Base-by-base conservation (phyloP, 1,140 invertebrate genomes). In the Ips nitidus region DNA sequence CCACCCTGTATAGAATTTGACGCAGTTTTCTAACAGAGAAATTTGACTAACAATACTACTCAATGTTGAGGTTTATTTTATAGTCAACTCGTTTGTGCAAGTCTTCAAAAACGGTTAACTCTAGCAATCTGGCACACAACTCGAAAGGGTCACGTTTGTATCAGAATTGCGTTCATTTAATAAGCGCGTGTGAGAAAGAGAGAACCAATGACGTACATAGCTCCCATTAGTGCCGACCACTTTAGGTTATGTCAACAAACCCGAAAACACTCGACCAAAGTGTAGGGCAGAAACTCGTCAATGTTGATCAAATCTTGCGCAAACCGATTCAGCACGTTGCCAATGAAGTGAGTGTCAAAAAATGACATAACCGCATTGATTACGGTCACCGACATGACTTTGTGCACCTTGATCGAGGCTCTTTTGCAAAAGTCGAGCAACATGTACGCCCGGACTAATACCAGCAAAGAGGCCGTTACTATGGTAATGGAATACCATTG, bases 291-390 rank as follows among this genome's bases (percentile, higher is more conserved):
- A 64, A 71, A 60, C 57, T 77, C 77, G 55, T 78, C 77, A 8
- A 76, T 63, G 4, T 68, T 70, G 6, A 69, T 67, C 22, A 78
- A 52, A 73, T 78, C 77, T 45, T 75, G 74, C 2, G 77, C 77
- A 59, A 78, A 76, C 61, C 76, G 62, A 36, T 77, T 78, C 7
- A 78, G 43, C 41, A 78, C 76, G 72, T 75, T 78, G 37, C 77
- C 77, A n/a, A 76, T 73, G 41, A 77, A 71, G 72, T 78, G 70
- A 1, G 67, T 69, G 57, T 78, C 76, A 53, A 77, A 78, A 52
- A 78, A 78, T 2, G 64, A 45, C 76, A 78, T 78, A 6, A 72
- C 62, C 37, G 75, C 75, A 42, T 74, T 69, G 3, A 78, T 56
- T 39, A 78, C 63, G 5, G 71, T 74, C 1, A 40, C 45, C 2